A percentile compares a stretch with the other conserved stretches of the same genome.
Conservation (phyloP, 2,113 vertebrate species). For the Stegostoma tigrinum region DNA sequence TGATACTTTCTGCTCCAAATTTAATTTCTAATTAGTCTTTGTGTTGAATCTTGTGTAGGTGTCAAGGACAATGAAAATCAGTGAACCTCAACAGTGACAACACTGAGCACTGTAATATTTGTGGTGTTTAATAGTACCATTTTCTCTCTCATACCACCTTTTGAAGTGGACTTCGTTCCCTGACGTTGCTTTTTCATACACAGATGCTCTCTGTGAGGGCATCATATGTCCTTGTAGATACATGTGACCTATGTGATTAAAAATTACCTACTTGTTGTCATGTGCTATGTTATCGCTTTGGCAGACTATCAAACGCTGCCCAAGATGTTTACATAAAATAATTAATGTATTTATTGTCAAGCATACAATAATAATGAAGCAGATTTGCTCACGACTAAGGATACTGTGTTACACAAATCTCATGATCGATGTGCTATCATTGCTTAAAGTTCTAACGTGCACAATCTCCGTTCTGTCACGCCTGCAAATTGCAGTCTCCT, state of each 20-base stretch:
- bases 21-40: not conserved
- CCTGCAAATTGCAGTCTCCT: not conserved
- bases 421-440: not conserved
- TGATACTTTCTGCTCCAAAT: not conserved
- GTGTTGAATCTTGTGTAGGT: not conserved
- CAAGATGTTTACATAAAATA: not conserved
- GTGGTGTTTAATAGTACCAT: not conserved
- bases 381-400: not conserved
- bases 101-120: not conserved
- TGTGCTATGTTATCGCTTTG: not conserved
- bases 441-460: not conserved
- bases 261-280: not conserved
- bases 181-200: not conserved
- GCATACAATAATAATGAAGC: not conserved
- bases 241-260: not conserved
- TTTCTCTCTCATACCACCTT: not conserved
- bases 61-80: not conserved
- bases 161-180: not conserved
- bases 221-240: not conserved
- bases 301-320: not conserved
- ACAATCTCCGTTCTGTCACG: not conserved
- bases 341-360: not conserved
- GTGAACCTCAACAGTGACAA: not conserved
- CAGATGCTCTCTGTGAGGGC: not conserved
- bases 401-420: not conserved